A percentile compares a stretch with the other conserved stretches of the same genome.
Conservation (phyloP, 2,888 invertebrate genomes). For the Acleris sparsana region DNA sequence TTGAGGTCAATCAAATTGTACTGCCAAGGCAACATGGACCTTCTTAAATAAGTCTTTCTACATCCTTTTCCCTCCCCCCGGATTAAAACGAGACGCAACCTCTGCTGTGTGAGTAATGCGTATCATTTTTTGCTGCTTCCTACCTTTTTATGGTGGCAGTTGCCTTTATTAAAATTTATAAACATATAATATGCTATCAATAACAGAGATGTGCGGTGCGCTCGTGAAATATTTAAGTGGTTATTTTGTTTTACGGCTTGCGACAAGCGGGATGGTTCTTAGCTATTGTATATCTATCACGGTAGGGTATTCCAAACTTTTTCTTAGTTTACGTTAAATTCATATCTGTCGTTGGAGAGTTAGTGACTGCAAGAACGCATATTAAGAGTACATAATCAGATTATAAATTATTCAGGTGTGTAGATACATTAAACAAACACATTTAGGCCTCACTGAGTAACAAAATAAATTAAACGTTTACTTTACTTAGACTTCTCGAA, state of each 20-base stretch:
- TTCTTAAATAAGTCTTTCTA: conserved; percentile 22
- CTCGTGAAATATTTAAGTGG: conserved; percentile 31
- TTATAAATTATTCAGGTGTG: no score
- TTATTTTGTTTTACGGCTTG: conserved; percentile 25
- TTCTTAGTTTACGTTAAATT: no score
- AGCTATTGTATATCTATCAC: no score
- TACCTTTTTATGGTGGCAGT: conserved; percentile 34
- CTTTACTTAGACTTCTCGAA: no score
- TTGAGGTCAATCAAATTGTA: conserved; percentile 37
- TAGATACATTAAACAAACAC: no score
- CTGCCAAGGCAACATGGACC: conserved; percentile 26
- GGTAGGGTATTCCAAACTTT: no score
- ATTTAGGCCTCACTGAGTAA: no score
- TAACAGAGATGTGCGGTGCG: conserved; percentile 31
- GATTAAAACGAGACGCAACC: conserved; percentile 31
- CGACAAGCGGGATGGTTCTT: background rate
- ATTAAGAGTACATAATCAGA: no score
- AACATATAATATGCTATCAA: conserved; percentile 37
- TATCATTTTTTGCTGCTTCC: conserved; percentile 37
- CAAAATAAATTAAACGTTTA: no score
- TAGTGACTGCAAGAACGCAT: no score
- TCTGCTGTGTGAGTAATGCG: conserved; percentile 36
- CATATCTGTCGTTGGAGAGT: no score
- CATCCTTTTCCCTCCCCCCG: conserved; percentile 20
- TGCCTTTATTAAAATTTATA: conserved; percentile 37